Conservation (phyloP, 2,797 vertebrate species). For the Odontamblyopus rebecca region DNA sequence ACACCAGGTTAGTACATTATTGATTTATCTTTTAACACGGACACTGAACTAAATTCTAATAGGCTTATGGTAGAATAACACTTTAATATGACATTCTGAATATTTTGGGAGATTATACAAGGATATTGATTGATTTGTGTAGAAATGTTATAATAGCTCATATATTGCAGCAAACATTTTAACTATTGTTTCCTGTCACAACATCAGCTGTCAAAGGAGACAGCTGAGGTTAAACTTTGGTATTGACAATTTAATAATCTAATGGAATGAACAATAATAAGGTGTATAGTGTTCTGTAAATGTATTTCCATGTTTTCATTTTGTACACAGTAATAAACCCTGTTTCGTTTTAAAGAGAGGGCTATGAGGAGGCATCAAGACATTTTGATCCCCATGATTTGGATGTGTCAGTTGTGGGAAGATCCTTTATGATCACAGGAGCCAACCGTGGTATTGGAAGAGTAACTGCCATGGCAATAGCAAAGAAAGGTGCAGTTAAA, state of each 20-base stretch:
- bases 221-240: conserved; percentile 44
- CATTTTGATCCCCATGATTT: conserved; percentile 66
- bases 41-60: background rate
- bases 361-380: conserved; percentile 66
- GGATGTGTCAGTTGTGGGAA: conserved; percentile 72
- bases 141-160: too few relatives aligned
- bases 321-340: background rate
- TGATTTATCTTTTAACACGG: background rate
- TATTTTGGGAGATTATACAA: too few relatives aligned
- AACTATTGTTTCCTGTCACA: background rate
- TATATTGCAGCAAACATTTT: conserved; percentile 26
- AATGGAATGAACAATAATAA: too few relatives aligned
- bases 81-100: too few relatives aligned
- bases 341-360: conserved; percentile 52
- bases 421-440: conserved; percentile 78
- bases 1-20: conserved; percentile 71
- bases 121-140: too few relatives aligned
- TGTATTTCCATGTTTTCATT: background rate
- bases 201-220: conserved; percentile 12
- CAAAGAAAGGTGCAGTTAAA: conserved; percentile 71
- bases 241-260: conserved; percentile 23
- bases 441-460: conserved; percentile 79
- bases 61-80: too few relatives aligned
- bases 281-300: too few relatives aligned
- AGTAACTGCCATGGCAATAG: conserved; percentile 71